Evolutionary conservation across 64 coral and sea anemone species (phyloP), one percentile per base, ranked within the genome.

Genomic region (Pocillopora verrucosa): DNA sequence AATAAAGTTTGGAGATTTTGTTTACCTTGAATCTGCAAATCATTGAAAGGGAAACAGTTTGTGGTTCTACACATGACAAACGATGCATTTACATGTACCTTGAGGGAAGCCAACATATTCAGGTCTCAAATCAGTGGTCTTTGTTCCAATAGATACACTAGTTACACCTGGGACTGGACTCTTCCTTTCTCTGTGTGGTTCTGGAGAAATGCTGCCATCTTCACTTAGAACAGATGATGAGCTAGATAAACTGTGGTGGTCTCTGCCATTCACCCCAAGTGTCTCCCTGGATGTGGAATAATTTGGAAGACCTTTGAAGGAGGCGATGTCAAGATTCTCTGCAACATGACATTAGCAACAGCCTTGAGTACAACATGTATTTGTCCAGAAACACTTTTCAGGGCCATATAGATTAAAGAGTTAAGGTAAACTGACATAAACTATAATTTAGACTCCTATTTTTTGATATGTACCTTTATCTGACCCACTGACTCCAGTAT

Each of bases 241-340:
- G 15, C 65, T 85, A 56, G 82, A 85, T 56, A 85, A 6, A 20
- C 51, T 85, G 38, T 56, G 56, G 73, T 20, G 15, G n/a, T 79
- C 22, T 30, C 75, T 5, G 16, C 41, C 80, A 77, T 61, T 72
- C 34, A 72, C 22, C 10, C 83, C 58, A 36, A 35, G 75, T 58
- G 78, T 72, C 34, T 72, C n/a, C 4, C 83, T 65, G n/a, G 34
- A 80, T 58, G 78, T 14, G 77, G 58, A 83, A 85, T 85, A 85
- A 72, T 63, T 20, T 30, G 82, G 95, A 3, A 97, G 88, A 41
- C 88, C 88, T 90, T 78, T 91, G 79, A 93, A 96, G 58, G 95
- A 96, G 41, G 95, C 95, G 64, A 96, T 78, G 86, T 96, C 95
- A 1, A 83, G 69, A 77, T 93, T 93, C 81, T 96, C 95, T 96